Percentiles rank a stretch among this genome's conserved stretches.
Evolutionary conservation across 2,797 vertebrate species (phyloP).

Genomic region (Hemibagrus guttatus): DNA sequence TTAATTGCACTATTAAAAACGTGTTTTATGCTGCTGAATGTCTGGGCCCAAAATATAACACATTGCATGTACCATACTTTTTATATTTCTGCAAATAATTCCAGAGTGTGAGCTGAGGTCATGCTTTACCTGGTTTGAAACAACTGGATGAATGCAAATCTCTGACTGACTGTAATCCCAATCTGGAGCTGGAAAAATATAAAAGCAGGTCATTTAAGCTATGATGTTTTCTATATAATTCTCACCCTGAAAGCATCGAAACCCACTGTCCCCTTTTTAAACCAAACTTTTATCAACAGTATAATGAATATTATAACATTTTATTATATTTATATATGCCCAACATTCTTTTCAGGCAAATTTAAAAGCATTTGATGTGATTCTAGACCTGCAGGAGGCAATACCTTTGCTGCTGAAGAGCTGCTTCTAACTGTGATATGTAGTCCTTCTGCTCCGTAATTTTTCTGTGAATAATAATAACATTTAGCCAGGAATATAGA

Average conservation of each 20-base stretch:
- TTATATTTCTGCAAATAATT: neutral
- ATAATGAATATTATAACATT: neutral
- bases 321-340: neutral
- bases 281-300: neutral
- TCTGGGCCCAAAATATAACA: neutral
- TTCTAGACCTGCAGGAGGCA: neutral
- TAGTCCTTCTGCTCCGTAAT: slow-evolving; percentile 72
- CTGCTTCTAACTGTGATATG: slow-evolving; percentile 72
- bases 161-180: slow-evolving; percentile 39
- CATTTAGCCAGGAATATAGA: neutral
- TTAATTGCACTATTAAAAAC: neutral
- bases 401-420: slow-evolving; percentile 73
- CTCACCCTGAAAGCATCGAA: neutral
- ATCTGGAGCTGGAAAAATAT: slow-evolving; percentile 36
- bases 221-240: neutral
- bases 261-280: neutral
- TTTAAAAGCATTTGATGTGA: neutral
- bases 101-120: neutral
- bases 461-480: slow-evolving; percentile 62
- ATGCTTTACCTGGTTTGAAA: slow-evolving; percentile 45
- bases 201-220: neutral
- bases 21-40: neutral
- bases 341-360: neutral
- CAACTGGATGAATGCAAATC: slow-evolving; percentile 18
- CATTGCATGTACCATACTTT: neutral